Evolutionary conservation across 1,140 invertebrate species (phyloP).

Genomic region (Drosophila kurseongensis): DNA sequence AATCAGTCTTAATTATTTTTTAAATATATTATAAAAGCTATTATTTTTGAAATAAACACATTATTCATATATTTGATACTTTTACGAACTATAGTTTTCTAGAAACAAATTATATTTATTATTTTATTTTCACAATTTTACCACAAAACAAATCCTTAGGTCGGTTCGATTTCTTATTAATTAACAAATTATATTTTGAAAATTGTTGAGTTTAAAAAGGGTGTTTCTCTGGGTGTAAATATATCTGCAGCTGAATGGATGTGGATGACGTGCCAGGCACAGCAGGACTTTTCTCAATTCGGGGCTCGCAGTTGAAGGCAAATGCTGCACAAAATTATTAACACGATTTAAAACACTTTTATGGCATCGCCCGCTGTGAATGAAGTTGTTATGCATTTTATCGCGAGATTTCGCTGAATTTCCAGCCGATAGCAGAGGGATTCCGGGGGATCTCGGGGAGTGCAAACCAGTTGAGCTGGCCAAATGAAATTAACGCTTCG

Average conservation of each 20-base stretch:
- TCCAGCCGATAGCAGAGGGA: conserved; percentile 19
- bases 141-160: too few species aligned
- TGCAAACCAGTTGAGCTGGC: conserved; percentile 51
- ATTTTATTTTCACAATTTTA: too few species aligned
- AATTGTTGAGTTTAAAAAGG: not conserved
- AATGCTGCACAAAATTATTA: conserved; percentile 83
- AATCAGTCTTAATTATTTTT: too few species aligned
- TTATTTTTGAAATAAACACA: too few species aligned
- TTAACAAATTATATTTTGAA: not conserved
- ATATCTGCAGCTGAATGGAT: conserved; percentile 29
- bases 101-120: too few species aligned
- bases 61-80: too few species aligned
- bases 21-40: too few species aligned
- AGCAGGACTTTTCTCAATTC: conserved; percentile 79
- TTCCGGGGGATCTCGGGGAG: conserved; percentile 11
- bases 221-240: conserved; percentile 23
- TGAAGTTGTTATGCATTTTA: conserved; percentile 84
- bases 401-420: conserved; percentile 78
- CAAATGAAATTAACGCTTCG: conserved; percentile 76
- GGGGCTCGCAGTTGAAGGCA: conserved; percentile 56
- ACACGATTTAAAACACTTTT: conserved; percentile 84
- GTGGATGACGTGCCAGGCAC: conserved; percentile 73
- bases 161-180: too few species aligned
- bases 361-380: conserved; percentile 83
- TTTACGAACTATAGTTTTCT: too few species aligned